These are phyloP conservation scores for Ennomos erosarius DNA, from an alignment of 2,888 invertebrate genomes.

Conservation along the genomic window DNA sequence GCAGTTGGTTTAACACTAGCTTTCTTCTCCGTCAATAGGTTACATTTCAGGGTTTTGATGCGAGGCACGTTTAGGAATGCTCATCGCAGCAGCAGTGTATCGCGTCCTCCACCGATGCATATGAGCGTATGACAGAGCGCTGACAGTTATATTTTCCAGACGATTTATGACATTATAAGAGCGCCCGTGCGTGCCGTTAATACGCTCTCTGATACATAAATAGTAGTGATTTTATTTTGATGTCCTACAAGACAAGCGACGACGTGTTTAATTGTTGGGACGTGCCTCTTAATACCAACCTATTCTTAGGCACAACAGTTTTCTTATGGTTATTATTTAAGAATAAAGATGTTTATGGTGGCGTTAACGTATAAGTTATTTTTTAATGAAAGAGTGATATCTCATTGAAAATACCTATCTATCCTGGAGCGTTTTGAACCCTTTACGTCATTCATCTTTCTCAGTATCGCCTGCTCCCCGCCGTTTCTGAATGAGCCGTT, in stretches of 20 bases:
- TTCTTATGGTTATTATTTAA: slow-evolving; percentile 58
- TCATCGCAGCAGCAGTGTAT: slow-evolving; percentile 49
- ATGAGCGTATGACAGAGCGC: slow-evolving; percentile 74
- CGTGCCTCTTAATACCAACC: slow-evolving; percentile 68
- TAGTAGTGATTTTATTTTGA: slow-evolving; percentile 83
- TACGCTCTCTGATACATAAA: slow-evolving; percentile 81
- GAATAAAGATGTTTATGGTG: slow-evolving; percentile 46
- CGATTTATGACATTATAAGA: slow-evolving; percentile 84
- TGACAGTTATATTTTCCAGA: slow-evolving; percentile 84
- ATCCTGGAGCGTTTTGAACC: too few relatives aligned
- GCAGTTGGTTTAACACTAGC: too few relatives aligned
- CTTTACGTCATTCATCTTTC: not conserved
- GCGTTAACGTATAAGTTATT: slow-evolving; percentile 43
- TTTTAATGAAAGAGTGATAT: slow-evolving; percentile 40
- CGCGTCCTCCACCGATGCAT: slow-evolving; percentile 56
- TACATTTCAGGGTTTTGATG: slow-evolving; percentile 5
- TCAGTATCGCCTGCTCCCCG: not conserved
- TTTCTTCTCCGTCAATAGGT: not conserved
- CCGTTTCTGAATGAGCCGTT: not conserved
- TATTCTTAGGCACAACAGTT: slow-evolving; percentile 72
- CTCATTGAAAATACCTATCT: slow-evolving; percentile 1
- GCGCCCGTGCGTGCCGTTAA: slow-evolving; percentile 74
- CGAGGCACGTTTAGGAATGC: slow-evolving; percentile 12
- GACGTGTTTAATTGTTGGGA: slow-evolving; percentile 79
- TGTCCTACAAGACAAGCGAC: slow-evolving; percentile 82